Conservation (phyloP, 2,797 vertebrate genomes). For the Hybognathus amarus region DNA sequence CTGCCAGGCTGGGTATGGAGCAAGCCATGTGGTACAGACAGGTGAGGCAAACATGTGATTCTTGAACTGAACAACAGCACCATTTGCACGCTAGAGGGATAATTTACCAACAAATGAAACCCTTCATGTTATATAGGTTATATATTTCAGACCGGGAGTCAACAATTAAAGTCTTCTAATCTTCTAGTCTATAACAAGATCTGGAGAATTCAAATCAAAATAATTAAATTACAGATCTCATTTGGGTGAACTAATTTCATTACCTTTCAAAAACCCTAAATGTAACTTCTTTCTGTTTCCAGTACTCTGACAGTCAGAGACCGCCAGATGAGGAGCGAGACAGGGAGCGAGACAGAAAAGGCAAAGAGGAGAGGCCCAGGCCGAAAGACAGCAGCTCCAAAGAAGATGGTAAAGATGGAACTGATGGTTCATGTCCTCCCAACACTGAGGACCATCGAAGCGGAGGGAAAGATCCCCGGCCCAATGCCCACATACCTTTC, state of each 20-base stretch:
- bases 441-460: constrained; percentile 82
- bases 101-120: not conserved
- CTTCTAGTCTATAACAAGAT: too few relatives aligned
- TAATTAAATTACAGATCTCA: not conserved
- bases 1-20: constrained; percentile 84
- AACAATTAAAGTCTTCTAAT: not conserved
- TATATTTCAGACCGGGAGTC: too few relatives aligned
- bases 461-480: constrained; percentile 83
- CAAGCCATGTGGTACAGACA: constrained; percentile 95
- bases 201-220: not conserved
- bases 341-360: constrained; percentile 76
- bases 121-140: not conserved
- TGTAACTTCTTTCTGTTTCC: constrained; percentile 75
- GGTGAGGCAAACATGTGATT: constrained; percentile 77
- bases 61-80: not conserved
- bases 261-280: not conserved
- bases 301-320: constrained; percentile 87
- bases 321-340: constrained; percentile 69
- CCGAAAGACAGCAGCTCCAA: constrained; percentile 77
- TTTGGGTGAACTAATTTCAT: not conserved
- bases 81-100: not conserved
- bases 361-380: constrained; percentile 86
- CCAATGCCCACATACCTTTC: constrained; percentile 87
- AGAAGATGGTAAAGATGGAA: constrained; percentile 84
- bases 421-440: constrained; percentile 80